Evolutionary conservation across 2,797 vertebrate species (phyloP), one percentile per base, ranked within the genome.

Genomic region (Anisognathus igniventris): DNA sequence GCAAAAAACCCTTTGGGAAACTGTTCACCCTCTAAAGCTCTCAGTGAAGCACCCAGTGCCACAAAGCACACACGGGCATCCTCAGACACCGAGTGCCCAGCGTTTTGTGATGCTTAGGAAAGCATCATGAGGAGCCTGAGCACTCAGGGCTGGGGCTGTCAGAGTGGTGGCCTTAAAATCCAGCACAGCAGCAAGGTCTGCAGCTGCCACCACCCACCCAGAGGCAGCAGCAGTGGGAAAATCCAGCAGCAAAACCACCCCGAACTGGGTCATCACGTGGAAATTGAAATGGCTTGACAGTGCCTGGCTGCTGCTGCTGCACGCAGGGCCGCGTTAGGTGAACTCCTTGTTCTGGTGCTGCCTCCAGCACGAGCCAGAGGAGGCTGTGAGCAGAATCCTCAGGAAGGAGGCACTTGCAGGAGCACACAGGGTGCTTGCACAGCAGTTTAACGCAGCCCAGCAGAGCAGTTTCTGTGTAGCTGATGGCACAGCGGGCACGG

Each of bases 181-280:
- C 10, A 58, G 83, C 27, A 13, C 37, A 50, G 79, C 62, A 80
- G 88, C 51, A 1, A 47, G 62, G 70, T 24, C 70, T 67, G 77
- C 54, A 83, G 66, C 78, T 88, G 78, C 73, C 84, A 28, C 17
- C 67, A 28, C 24, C 40, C 60, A 25, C 51, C 16, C 88, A 53
- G 83, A 75, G 84, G 80, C 88, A 75, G 86, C 87, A 79, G 56
- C 72, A 62, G 56, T 9, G 40, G 83, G 89, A 92, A 91, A 95
- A 91, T 45, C 45, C 72, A 78, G 76, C 72, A 60, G 71, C 39
- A 6, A 80, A 94, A 21, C 58, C 88, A 73, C 37, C 7, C 72
- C 17, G 78, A 96, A 96, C 56, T 87, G 75, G 91, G 95, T 80
- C 89, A 92, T 80, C 75, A 33, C 47, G 20, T 47, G 66, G 84